These are phyloP conservation scores for Callyntrura guangdongensis DNA, from an alignment of 2,888 invertebrate genomes.

Conservation along the genomic window DNA sequence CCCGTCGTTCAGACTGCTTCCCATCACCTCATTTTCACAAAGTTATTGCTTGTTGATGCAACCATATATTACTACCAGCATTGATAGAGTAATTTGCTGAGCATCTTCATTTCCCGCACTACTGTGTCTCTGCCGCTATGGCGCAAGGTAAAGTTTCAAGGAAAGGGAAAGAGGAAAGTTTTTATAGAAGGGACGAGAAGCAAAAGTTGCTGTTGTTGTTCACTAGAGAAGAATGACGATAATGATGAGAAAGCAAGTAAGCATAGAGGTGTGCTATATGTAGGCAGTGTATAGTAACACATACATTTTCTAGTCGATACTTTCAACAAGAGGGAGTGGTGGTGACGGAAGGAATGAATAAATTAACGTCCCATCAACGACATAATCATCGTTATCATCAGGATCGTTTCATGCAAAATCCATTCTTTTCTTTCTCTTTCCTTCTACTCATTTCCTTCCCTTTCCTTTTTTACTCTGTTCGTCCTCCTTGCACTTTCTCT, in stretches of 20 bases:
- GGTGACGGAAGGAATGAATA: constrained; percentile 63
- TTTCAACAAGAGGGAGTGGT: constrained; percentile 1
- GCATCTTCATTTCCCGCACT: neutral
- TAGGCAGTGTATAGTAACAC: neutral
- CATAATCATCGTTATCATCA: constrained; percentile 48
- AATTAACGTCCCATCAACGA: constrained; percentile 70
- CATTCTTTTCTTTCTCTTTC: constrained; percentile 35
- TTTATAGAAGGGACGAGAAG: neutral
- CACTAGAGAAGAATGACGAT: neutral
- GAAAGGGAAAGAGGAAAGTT: constrained; percentile 45
- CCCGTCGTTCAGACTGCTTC: neutral
- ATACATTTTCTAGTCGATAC: neutral
- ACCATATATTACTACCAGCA: neutral
- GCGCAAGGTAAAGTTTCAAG: neutral
- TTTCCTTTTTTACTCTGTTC: constrained; percentile 12
- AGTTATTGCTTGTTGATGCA: constrained; percentile 10
- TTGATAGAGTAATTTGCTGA: neutral
- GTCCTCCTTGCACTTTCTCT: constrained; percentile 56
- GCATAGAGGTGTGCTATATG: neutral
- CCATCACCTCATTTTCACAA: constrained; percentile 15
- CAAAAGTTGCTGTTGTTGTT: constrained; percentile 33
- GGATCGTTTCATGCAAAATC: constrained; percentile 34
- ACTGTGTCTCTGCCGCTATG: neutral
- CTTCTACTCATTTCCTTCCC: neutral
- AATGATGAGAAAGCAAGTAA: constrained; percentile 4